A percentile compares a stretch with the other conserved stretches of the same genome.
These are phyloP conservation scores for Cheilosia impressa DNA, from an alignment of 2,888 invertebrate species.

Conservation along the genomic window DNA sequence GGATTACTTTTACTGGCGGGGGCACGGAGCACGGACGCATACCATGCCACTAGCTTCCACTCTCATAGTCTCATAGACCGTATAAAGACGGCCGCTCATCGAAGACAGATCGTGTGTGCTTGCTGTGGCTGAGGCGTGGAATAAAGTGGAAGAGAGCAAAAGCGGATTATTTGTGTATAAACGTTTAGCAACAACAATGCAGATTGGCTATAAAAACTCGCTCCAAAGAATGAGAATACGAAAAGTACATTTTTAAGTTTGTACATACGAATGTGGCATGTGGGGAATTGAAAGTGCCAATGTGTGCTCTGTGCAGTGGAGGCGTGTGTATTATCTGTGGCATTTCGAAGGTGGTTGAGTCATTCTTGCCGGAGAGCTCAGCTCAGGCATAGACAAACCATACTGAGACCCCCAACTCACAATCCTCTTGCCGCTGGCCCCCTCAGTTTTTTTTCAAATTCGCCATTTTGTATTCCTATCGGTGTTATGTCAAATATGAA, in stretches of 20 bases:
- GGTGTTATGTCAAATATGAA: too few relatives aligned
- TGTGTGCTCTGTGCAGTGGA: slow-evolving; percentile 37
- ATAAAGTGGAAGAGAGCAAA: slow-evolving; percentile 56
- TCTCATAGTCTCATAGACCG: neutral
- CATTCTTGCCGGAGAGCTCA: slow-evolving; percentile 2
- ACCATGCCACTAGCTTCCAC: slow-evolving; percentile 7
- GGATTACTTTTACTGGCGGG: neutral
- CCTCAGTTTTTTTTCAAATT: too few relatives aligned
- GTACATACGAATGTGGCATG: slow-evolving; percentile 15
- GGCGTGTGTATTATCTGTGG: slow-evolving; percentile 5
- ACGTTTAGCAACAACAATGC: slow-evolving; percentile 33
- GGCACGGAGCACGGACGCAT: slow-evolving; percentile 13
- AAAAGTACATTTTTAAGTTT: slow-evolving; percentile 16
- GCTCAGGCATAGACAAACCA: too few relatives aligned
- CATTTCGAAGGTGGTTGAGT: slow-evolving; percentile 41
- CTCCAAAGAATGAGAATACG: slow-evolving; percentile 58
- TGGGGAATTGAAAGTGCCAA: slow-evolving; percentile 21
- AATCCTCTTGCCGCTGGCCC: too few relatives aligned
- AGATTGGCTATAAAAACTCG: slow-evolving; percentile 30
- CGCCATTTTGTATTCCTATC: too few relatives aligned
- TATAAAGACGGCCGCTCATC: slow-evolving; percentile 41
- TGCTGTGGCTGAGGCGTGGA: neutral
- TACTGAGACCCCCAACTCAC: too few relatives aligned
- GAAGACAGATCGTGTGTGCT: slow-evolving; percentile 40
- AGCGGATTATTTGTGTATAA: slow-evolving; percentile 54